Evolutionary conservation across 2,888 invertebrate genomes (phyloP), one percentile per base, ranked within the genome.

Genomic region (Epirrhoe alternata): DNA sequence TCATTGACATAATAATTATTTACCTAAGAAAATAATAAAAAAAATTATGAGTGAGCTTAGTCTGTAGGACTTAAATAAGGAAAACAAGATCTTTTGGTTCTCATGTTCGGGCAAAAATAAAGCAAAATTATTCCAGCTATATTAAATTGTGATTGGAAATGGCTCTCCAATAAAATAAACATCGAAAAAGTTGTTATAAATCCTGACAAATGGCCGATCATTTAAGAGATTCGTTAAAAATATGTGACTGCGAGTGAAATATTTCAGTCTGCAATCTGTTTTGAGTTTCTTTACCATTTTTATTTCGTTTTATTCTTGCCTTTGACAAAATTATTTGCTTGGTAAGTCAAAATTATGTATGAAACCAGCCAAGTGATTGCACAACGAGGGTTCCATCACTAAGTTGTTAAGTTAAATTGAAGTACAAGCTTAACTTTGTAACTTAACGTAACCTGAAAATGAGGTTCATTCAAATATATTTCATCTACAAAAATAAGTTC

Each of bases 131-230:
- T 24, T 52, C 17, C 8, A 51, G 35, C 31, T 12, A 38, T n/a
- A 54, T 58, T 38, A 16, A 12, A 45, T 54, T 51, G 33, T 24
- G 12, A n/a, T 35, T 33, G 5, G 1, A n/a, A 63, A 60, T 61
- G 60, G 42, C 55, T 55, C 57, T 57, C 54, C 58, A 65, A 69
- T 65, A 54, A 67, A 65, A 68, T 63, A 61, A 64, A 71, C 52
- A 57, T 51, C 31, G 49, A 64, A 63, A 69, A 64, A 58, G 35
- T 55, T 60, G 61, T 67, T 54, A 55, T 65, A 69, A 64, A 68
- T 58, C 63, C 60, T 50, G 66, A 60, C 47, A 63, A 68, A 70
- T 70, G 55, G 72, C 61, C 69, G 64, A 67, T 69, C 59, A 63
- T 67, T 67, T 62, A 49, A 56, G 66, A 64, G 56, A 57, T 64